Conservation (phyloP, 1,140 invertebrate species). For the Cyclina sinensis region DNA sequence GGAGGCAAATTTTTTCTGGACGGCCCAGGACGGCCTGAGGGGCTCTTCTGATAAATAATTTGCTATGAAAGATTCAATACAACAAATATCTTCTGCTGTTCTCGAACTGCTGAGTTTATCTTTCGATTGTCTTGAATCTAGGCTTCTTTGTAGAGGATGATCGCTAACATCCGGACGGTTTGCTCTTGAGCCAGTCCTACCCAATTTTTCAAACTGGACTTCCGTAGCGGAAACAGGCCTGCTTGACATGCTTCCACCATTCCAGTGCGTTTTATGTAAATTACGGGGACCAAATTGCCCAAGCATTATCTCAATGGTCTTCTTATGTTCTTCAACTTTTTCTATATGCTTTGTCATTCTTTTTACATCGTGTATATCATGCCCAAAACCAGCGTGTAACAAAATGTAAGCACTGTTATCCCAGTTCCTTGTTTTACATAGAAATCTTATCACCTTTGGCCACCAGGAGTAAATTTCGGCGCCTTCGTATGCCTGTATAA, state of each 20-base stretch:
- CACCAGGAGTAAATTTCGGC: background rate
- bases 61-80: background rate
- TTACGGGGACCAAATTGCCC: background rate
- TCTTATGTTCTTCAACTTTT: background rate
- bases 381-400: background rate
- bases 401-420: background rate
- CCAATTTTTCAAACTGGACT: too few species aligned
- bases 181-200: too few species aligned
- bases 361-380: background rate
- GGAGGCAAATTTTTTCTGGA: background rate
- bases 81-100: background rate
- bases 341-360: background rate
- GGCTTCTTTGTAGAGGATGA: too few species aligned
- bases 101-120: background rate
- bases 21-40: background rate
- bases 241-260: background rate
- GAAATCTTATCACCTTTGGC: background rate
- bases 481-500: background rate
- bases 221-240: too few species aligned
- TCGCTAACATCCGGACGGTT: too few species aligned
- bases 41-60: background rate
- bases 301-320: background rate
- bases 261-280: background rate
- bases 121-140: too few species aligned
- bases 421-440: constrained; percentile 1